Evolutionary conservation across 2,888 invertebrate genomes (phyloP).

Genomic region (Leucoptera coffeella): DNA sequence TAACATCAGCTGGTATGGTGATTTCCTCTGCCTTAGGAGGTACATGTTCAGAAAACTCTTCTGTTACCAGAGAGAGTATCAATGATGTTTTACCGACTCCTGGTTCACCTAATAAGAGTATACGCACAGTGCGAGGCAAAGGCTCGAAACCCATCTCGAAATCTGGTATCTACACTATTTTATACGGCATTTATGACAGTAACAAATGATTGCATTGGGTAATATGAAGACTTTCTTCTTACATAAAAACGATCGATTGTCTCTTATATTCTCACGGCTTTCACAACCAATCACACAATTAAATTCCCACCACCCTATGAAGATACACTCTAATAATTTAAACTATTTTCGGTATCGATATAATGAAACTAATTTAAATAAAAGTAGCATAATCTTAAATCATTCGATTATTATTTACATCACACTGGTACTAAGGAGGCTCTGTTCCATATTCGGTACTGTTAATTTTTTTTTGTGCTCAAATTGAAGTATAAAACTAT

Average conservation of each 20-base stretch:
- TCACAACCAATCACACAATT: conserved; percentile 2
- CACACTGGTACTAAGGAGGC: too few species aligned
- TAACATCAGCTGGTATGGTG: conserved; percentile 99
- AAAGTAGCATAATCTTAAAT: too few species aligned
- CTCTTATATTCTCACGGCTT: background rate
- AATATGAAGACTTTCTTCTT: too few species aligned
- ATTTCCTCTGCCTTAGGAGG: conserved; percentile 94
- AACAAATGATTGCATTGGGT: too few species aligned
- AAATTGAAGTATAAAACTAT: too few species aligned
- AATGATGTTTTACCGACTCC: conserved; percentile 98
- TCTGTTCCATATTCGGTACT: too few species aligned
- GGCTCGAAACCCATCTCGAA: conserved; percentile 35
- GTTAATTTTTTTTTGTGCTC: too few species aligned
- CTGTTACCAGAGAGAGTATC: conserved; percentile 92
- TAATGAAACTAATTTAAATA: too few species aligned
- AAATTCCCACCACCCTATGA: background rate
- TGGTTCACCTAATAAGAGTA: conserved; percentile 89
- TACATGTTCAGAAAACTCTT: conserved; percentile 95
- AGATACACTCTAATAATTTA: too few species aligned
- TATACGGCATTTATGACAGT: background rate
- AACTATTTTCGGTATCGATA: too few species aligned
- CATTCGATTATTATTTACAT: too few species aligned
- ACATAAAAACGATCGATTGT: too few species aligned
- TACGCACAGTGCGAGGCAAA: conserved; percentile 76
- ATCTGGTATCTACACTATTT: background rate